phyloP scores from a whole-genome alignment of 1,140 invertebrate species.

The Hylaeus anthracinus region DNA sequence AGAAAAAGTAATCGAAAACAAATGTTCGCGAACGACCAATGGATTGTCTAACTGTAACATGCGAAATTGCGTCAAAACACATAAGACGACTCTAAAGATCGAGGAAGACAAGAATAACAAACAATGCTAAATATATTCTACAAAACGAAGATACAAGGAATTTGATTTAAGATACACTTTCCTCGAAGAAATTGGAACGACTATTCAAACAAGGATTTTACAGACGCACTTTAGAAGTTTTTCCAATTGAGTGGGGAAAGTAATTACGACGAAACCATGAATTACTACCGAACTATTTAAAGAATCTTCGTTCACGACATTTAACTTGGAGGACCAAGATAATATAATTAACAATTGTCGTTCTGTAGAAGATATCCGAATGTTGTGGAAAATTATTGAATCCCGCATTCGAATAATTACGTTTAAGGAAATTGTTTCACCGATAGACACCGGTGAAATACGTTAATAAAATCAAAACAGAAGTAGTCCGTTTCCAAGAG shows the following conservation, averaged over 20 bases:
- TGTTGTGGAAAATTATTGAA: neutral
- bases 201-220: neutral
- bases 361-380: too few relatives aligned
- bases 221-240: too few relatives aligned
- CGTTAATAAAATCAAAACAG: neutral
- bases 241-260: too few relatives aligned
- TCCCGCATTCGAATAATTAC: neutral
- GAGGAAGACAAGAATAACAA: too few relatives aligned
- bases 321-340: neutral
- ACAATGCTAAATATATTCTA: neutral
- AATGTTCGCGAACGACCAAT: neutral
- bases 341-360: neutral
- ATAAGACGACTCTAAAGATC: neutral
- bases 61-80: neutral
- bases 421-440: neutral
- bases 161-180: neutral
- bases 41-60: neutral
- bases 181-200: neutral
- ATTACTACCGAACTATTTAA: neutral
- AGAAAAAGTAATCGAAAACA: neutral
- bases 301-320: neutral
- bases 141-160: neutral
- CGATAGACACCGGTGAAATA: too few relatives aligned
- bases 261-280: too few relatives aligned
- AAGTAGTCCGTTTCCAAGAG: neutral